phyloP scores from a whole-genome alignment of 2,113 vertebrate genomes.

The Takifugu flavidus region DNA sequence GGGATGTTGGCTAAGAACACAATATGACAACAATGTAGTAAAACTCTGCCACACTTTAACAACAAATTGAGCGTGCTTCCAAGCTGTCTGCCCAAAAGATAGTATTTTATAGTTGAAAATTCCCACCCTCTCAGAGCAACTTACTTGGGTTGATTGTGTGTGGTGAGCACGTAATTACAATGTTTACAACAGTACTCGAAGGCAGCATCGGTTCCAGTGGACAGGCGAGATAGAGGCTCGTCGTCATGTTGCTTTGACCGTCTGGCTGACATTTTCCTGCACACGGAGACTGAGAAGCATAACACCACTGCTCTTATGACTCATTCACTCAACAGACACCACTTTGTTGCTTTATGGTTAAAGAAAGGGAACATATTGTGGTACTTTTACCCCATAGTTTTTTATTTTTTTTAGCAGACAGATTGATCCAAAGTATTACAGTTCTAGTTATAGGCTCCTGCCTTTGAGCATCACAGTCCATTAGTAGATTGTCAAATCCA shows the following conservation, averaged over 20 bases:
- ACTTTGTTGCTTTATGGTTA: constrained; percentile 71
- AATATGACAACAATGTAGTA: constrained; percentile 26
- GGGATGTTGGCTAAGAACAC: constrained; percentile 10
- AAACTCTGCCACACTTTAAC: constrained; percentile 39
- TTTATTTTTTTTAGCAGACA: constrained; percentile 17
- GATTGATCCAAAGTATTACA: constrained; percentile 17
- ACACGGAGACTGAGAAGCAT: constrained; percentile 64
- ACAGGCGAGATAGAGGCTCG: constrained; percentile 51
- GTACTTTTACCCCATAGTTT: constrained; percentile 25
- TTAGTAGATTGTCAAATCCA: constrained; percentile 3
- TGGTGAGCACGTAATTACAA: constrained; percentile 63
- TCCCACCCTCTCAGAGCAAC: constrained; percentile 37
- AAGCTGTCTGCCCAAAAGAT: constrained; percentile 46
- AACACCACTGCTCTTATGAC: constrained; percentile 72
- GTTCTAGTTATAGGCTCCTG: constrained; percentile 33
- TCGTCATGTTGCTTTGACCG: constrained; percentile 52
- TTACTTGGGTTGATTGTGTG: constrained; percentile 46
- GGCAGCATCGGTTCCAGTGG: constrained; percentile 53
- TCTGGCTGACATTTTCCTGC: constrained; percentile 70
- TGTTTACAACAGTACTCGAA: constrained; percentile 61
- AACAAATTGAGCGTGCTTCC: constrained; percentile 34
- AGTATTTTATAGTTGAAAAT: constrained; percentile 57
- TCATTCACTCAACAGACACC: constrained; percentile 70
- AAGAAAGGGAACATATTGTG: constrained; percentile 65
- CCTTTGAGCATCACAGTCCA: background rate